Evolutionary conservation across 2,888 invertebrate species (phyloP), one percentile per base, ranked within the genome.

Genomic region (Pyrocoelia pectoralis): DNA sequence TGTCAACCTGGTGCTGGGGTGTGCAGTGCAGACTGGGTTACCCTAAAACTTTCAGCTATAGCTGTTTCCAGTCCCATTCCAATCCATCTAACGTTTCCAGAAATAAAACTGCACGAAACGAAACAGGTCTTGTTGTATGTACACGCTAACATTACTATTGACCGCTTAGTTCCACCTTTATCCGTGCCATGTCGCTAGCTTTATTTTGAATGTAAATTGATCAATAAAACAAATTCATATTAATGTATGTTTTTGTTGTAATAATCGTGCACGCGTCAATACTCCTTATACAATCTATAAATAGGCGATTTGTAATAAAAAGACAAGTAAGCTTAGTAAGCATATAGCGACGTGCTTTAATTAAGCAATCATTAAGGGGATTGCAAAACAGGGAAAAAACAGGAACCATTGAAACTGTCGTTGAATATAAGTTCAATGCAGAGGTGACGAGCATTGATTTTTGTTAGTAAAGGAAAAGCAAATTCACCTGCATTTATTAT

Each of bases 401-500:
- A 24, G 6, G 24, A 6, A 24, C 24, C 6, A n/a, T n/a, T n/a
- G n/a, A n/a, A 10, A 10, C n/a, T 38, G 38, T 38, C n/a, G 10
- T 43, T 33, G n/a, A 33, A 33, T 33, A 33, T 8, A n/a, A 6
- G n/a, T 8, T 10, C 33, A 41, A 18, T 17, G 17, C 17, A 10
- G 46, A 24, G 24, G 24, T 24, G 24, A 24, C 24, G 24, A 1
- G 17, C 17, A 46, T 46, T 18, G 46, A 53, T 59, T 59, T 59
- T 59, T 46, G n/a, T 40, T 50, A 14, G 33, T 41, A 56, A 43
- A 62, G 54, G 57, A 57, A 51, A 33, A 50, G 43, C 28, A 40
- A 40, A 41, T 24, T 62, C 60, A 67, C 63, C 63, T 69, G 65
- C 61, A 65, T 71, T 71, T 68, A 71, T 70, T 71, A 71, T 71